Evolutionary conservation across 2,888 invertebrate species (phyloP), one percentile per base, ranked within the genome.

Genomic region (Eugnorisma glareosa): DNA sequence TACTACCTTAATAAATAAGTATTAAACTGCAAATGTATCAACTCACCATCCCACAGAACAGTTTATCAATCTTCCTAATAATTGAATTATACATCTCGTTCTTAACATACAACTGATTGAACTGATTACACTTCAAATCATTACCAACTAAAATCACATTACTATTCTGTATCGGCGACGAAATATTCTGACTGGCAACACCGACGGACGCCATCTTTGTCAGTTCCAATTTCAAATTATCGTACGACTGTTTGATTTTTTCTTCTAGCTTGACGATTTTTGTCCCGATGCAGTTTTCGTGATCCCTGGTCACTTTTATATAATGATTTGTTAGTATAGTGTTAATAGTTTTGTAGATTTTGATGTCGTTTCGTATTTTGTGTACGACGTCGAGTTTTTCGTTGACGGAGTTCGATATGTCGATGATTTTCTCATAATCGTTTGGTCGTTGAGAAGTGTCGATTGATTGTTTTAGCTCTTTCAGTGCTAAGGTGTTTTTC

Each of bases 41-140:
- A 94, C 96, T 96, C 88, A 96, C 96, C 96, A 95, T 91, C n/a
- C 94, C 93, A 90, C 93, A 93, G 89, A 95, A 96, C 24, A 96
- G 86, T 81, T 94, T 95, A 90, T 96, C 96, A 80, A 96, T 96
- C 85, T 96, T 96, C 88, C 89, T 93, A 75, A 96, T 96, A 82
- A 96, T 94, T 63, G 90, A 91, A 86, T 96, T 96, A 74, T 96
- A 96, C 40, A 96, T 96, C 75, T 96, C 94, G 86, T 94, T 96
- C 37, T 89, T 93, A 21, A 94, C 86, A 69, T 91, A 92, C 59
- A 96, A 82, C 78, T 96, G 94, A 73, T 93, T 95, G 45, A 92
- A 92, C 74, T 93, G 94, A 73, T 89, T 94, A 69, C 85, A 92
- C 85, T 93, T 95, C 10, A 95, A 83, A 86, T 94, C 93, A 54